Evolutionary conservation across 1,140 invertebrate species (phyloP), one percentile per base, ranked within the genome.

Genomic region (Psilanteris sp.): DNA sequence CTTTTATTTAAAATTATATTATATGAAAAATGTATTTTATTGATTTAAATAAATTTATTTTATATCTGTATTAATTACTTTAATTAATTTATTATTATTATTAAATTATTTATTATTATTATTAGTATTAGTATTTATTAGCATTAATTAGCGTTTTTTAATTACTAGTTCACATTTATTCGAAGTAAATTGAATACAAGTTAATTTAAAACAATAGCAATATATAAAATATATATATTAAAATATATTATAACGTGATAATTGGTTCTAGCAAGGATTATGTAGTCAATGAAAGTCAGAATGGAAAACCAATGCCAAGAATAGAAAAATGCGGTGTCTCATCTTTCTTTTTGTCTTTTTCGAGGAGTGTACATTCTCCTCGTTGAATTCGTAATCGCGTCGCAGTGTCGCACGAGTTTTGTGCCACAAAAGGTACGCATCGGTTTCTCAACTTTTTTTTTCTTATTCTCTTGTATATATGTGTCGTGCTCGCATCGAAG

Each of bases 341-440:
- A 27, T 75, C 41, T 55, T 34, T 32, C 52, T 70, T 64, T 70
- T 39, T 64, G 39, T 70, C 72, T 70, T 74, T 78, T 68, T 70
- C 29, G 8, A 37, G 31, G 41, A 68, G 37, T n/a, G n/a, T 32
- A 73, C 54, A 74, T 31, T 74, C 41, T 67, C 26, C 37, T 26
- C 18, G 48, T 48, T 62, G 37, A 71, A 77, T 66, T 71, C 50
- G 73, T 54, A 77, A 71, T 71, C 66, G 73, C 62, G 46, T 59
- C 39, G 71, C 62, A 74, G 71, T 62, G 36, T 66, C 55, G 66
- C 59, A 41, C 46, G 54, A 52, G 41, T 31, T 70, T 64, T 36
- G 57, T 66, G 54, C 48, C 61, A 34, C 59, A 57, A 57, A 67
- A 77, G 62, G 39, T 67, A 67, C 41, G 39, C 55, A 41, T 46